Conservation (phyloP, 2,113 vertebrate genomes). For the Dascyllus trimaculatus region DNA sequence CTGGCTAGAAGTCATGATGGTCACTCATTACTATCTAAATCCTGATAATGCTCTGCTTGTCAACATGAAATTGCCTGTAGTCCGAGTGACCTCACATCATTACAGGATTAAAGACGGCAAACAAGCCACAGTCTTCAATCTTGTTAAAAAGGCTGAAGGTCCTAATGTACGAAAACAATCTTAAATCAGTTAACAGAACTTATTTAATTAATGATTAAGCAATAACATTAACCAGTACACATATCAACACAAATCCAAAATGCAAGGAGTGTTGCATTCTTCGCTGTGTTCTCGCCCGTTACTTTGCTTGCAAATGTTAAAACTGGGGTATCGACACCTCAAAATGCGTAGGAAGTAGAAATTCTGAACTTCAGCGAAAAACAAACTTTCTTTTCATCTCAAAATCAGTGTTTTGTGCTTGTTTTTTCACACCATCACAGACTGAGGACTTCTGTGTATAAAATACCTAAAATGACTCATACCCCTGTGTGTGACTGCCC, state of each 20-base stretch:
- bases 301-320: background rate
- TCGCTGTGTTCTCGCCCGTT: background rate
- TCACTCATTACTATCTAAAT: no score
- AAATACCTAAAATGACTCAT: slow-evolving; percentile 21
- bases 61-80: no score
- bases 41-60: no score
- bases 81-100: no score
- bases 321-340: background rate
- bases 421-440: slow-evolving; percentile 13
- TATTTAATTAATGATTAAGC: no score
- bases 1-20: no score
- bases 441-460: slow-evolving; percentile 26
- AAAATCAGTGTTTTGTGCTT: background rate
- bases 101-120: no score
- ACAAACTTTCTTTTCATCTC: background rate
- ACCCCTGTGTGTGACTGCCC: background rate
- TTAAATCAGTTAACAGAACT: no score
- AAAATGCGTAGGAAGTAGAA: background rate
- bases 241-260: background rate
- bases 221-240: no score
- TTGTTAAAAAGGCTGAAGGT: no score
- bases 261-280: background rate
- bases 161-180: no score
- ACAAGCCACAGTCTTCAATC: no score
- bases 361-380: background rate